Evolutionary conservation across 2,797 vertebrate genomes (phyloP).

Genomic region (Hydrocynus forskahlii): DNA sequence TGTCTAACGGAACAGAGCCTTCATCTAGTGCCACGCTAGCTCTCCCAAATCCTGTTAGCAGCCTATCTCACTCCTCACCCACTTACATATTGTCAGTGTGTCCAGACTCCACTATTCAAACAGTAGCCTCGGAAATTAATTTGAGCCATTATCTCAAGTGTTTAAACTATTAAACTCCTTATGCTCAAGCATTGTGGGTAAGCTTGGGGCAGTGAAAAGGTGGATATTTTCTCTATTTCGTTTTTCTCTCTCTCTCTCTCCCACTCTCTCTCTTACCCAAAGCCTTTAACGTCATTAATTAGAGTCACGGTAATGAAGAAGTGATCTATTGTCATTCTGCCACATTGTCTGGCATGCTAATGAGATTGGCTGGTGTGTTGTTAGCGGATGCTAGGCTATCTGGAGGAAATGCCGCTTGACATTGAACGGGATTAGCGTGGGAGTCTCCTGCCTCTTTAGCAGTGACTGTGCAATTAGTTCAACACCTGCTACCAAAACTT

Average conservation of each 20-base stretch:
- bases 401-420: slow-evolving; percentile 75
- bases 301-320: slow-evolving; percentile 65
- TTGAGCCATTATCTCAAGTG: slow-evolving; percentile 78
- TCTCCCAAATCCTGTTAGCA: slow-evolving; percentile 79
- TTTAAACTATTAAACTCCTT: slow-evolving; percentile 70
- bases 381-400: slow-evolving; percentile 50
- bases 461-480: slow-evolving; percentile 40
- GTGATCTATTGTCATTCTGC: slow-evolving; percentile 57
- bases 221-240: slow-evolving; percentile 53
- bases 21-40: slow-evolving; percentile 60
- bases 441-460: slow-evolving; percentile 45
- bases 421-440: slow-evolving; percentile 74
- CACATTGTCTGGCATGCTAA: slow-evolving; percentile 58
- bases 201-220: slow-evolving; percentile 54
- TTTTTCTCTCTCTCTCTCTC: slow-evolving; percentile 29
- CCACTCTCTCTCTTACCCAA: slow-evolving; percentile 4
- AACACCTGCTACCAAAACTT: slow-evolving; percentile 41
- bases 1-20: slow-evolving; percentile 38
- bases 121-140: slow-evolving; percentile 80
- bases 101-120: slow-evolving; percentile 67
- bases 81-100: slow-evolving; percentile 70
- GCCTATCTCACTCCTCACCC: slow-evolving; percentile 65
- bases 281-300: slow-evolving; percentile 61
- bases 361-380: slow-evolving; percentile 62
- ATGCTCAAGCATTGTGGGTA: slow-evolving; percentile 52